Conservation (phyloP, 2,113 vertebrate genomes). For the Corvus cornix region DNA sequence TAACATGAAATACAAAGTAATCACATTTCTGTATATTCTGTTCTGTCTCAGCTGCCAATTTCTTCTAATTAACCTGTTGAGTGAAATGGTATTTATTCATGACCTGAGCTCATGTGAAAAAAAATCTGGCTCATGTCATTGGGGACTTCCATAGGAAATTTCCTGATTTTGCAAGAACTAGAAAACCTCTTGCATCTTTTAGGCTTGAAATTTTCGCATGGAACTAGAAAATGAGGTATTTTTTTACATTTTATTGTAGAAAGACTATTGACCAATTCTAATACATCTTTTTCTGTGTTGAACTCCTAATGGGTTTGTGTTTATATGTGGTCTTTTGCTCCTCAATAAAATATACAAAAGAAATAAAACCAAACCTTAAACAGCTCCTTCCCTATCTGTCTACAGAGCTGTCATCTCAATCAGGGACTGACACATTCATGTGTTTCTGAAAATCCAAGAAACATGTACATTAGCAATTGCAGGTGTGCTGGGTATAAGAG, state of each 20-base stretch:
- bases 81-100: background rate
- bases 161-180: background rate
- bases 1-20: background rate
- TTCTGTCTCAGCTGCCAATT: background rate
- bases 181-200: background rate
- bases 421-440: background rate
- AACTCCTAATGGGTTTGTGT: background rate
- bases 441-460: background rate
- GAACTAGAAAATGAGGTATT: background rate
- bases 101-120: background rate
- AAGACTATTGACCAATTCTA: background rate
- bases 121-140: background rate
- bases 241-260: background rate
- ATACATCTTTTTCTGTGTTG: background rate
- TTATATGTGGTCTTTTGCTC: background rate
- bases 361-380: background rate
- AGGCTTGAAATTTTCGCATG: background rate
- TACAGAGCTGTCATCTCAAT: background rate
- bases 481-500: background rate
- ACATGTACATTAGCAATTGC: background rate
- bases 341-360: background rate
- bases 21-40: background rate
- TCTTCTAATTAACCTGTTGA: constrained; percentile 21
- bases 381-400: background rate
- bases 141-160: background rate